Evolutionary conservation across 2,797 vertebrate genomes (phyloP).

Genomic region (Falco naumanni): DNA sequence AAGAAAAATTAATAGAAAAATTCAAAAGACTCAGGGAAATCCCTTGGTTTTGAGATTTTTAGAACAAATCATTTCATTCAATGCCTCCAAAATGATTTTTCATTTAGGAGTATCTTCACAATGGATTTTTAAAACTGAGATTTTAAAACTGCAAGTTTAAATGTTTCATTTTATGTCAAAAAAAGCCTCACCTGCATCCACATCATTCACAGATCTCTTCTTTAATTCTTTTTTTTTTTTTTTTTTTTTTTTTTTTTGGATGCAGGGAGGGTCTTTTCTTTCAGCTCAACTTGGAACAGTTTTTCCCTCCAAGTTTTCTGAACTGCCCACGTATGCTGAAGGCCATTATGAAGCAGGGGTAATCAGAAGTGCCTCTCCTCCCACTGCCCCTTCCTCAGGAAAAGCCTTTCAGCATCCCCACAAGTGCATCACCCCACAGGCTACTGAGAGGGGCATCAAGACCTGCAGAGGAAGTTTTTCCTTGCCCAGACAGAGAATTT

Average conservation of each 20-base stretch:
- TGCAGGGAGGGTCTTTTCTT: not conserved
- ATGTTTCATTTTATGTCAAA: not conserved
- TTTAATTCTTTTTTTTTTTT: not conserved
- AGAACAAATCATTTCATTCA: not conserved
- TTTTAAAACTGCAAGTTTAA: not conserved
- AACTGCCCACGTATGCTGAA: not conserved
- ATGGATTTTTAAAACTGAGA: not conserved
- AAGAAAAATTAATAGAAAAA: not conserved
- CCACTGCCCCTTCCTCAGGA: not conserved
- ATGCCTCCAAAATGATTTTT: not conserved
- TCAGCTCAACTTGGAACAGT: not conserved
- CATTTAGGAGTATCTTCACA: not conserved
- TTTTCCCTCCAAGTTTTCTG: not conserved
- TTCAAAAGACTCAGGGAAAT: not conserved
- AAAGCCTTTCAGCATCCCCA: conserved; percentile 14
- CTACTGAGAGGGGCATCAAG: not conserved
- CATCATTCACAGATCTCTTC: not conserved
- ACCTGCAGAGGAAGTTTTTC: not conserved
- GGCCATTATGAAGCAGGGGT: not conserved
- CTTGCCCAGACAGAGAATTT: not conserved
- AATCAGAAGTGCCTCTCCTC: not conserved
- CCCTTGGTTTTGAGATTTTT: not conserved
- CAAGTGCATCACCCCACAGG: not conserved
- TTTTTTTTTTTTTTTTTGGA: not conserved
- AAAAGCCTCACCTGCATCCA: not conserved